These are phyloP conservation scores for Psephotus haematonotus DNA, from an alignment of 2,113 vertebrate genomes.

Conservation along the genomic window DNA sequence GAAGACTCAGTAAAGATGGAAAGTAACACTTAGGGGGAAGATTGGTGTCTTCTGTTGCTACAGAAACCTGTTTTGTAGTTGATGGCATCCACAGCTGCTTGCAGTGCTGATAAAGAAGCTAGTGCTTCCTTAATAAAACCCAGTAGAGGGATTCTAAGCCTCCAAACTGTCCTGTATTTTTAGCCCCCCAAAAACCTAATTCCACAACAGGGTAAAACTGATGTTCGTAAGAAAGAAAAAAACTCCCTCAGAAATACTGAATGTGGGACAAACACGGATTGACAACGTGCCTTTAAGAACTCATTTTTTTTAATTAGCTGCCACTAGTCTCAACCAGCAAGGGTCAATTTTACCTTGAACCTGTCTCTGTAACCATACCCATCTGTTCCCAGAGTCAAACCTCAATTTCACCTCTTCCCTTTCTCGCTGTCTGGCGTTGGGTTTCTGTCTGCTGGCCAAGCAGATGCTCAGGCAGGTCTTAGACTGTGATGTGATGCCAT, in stretches of 20 bases:
- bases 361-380: not conserved
- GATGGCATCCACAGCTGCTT: not conserved
- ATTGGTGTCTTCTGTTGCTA: not conserved
- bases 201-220: not conserved
- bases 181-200: not conserved
- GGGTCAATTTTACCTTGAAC: not conserved
- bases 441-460: constrained; percentile 24
- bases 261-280: not conserved
- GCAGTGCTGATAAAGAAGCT: not conserved
- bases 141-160: not conserved
- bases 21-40: not conserved
- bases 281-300: not conserved
- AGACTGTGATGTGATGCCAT: not conserved
- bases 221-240: not conserved
- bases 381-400: constrained; percentile 25
- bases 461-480: not conserved
- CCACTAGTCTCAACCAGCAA: not conserved
- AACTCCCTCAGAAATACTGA: not conserved
- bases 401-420: constrained; percentile 41
- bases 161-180: not conserved
- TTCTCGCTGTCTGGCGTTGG: not conserved
- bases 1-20: not conserved
- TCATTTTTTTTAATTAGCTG: not conserved
- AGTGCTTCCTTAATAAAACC: not conserved
- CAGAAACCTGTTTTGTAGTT: not conserved